These are phyloP conservation scores for Sympetrum striolatum DNA, from an alignment of 2,888 invertebrate species.

Conservation along the genomic window DNA sequence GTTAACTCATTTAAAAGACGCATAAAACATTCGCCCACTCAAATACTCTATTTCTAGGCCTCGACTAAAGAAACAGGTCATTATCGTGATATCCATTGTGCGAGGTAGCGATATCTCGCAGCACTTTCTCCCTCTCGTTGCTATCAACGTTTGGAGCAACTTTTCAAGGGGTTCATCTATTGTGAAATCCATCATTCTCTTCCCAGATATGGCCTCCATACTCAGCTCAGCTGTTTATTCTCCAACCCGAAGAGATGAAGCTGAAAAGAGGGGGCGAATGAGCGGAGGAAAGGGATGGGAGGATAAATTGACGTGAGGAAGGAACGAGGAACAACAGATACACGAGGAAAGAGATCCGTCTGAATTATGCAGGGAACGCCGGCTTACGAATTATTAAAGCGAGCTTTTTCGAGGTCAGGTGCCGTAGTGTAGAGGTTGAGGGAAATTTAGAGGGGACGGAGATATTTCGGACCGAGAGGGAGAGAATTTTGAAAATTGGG, in stretches of 20 bases:
- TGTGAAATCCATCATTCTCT: no score
- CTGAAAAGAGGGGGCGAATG: neutral
- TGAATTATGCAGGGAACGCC: conserved; percentile 16
- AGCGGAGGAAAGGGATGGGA: neutral
- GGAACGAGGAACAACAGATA: neutral
- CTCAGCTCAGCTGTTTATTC: no score
- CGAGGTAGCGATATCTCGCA: no score
- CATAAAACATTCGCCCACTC: no score
- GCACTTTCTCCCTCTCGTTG: no score
- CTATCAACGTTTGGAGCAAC: no score
- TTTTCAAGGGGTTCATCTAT: no score
- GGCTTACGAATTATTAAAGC: conserved; percentile 25
- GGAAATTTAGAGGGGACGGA: neutral
- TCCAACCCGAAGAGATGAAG: neutral
- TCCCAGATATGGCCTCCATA: no score
- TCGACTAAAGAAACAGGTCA: no score
- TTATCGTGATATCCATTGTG: no score
- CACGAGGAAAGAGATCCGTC: neutral
- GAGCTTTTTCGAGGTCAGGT: conserved; percentile 16
- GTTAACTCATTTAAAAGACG: no score
- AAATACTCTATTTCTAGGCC: no score
- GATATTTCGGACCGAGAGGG: neutral
- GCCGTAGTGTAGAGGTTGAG: neutral
- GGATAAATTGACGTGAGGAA: neutral
- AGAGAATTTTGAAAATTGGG: neutral